These are phyloP conservation scores for Lycia hirtaria DNA, from an alignment of 2,888 invertebrate species.

Conservation along the genomic window DNA sequence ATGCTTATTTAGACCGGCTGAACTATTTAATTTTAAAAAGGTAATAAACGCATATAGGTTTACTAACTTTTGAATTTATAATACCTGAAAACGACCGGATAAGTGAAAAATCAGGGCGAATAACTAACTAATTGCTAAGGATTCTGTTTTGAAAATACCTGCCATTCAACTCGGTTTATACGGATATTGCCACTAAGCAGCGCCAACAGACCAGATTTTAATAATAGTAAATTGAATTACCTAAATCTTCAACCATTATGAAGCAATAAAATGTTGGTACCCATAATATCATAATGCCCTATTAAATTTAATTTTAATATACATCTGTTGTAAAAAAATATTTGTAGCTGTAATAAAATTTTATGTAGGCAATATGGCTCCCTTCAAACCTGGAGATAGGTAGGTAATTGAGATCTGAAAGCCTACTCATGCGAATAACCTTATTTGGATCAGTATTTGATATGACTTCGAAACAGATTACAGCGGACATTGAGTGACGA, in stretches of 20 bases:
- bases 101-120: no score
- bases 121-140: no score
- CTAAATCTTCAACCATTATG: slow-evolving; percentile 2
- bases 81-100: no score
- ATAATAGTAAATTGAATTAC: slow-evolving; percentile 5
- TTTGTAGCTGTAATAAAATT: slow-evolving; percentile 22
- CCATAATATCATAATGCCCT: slow-evolving; percentile 9
- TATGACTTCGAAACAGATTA: slow-evolving; percentile 34
- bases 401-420: slow-evolving; percentile 30
- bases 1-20: no score
- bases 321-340: slow-evolving; percentile 21
- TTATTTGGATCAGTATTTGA: slow-evolving; percentile 47
- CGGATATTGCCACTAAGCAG: background rate
- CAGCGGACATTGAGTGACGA: slow-evolving; percentile 21
- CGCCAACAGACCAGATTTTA: background rate
- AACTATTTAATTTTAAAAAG: no score
- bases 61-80: no score
- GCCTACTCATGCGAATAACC: slow-evolving; percentile 45
- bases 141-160: background rate
- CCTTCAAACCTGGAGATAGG: slow-evolving; percentile 18
- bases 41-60: no score
- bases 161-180: background rate
- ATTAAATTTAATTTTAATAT: slow-evolving; percentile 19
- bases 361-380: slow-evolving; percentile 14
- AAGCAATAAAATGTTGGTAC: slow-evolving; percentile 8